These are phyloP conservation scores for Hydropsyche betteni DNA, from an alignment of 2,888 invertebrate genomes.

Conservation along the genomic window DNA sequence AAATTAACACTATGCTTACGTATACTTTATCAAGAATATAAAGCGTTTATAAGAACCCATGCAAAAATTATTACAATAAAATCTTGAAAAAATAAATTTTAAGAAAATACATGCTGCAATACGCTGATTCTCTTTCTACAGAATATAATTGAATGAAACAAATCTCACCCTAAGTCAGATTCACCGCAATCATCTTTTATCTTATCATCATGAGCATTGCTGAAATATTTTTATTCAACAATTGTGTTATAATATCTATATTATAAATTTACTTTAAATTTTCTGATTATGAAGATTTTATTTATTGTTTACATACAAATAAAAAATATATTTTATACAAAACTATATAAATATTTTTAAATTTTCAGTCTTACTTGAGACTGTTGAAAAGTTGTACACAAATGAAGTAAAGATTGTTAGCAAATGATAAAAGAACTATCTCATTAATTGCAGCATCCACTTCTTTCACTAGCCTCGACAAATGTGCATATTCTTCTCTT, in stretches of 20 bases:
- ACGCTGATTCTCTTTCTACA: no score
- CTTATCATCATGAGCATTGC: not conserved
- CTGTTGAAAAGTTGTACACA: constrained; percentile 77
- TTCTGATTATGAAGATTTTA: not conserved
- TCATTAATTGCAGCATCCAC: constrained; percentile 71
- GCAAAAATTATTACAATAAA: no score
- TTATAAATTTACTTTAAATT: not conserved
- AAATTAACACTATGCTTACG: no score
- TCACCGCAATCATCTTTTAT: not conserved
- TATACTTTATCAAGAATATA: no score
- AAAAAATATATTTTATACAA: no score
- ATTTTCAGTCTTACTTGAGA: constrained; percentile 63
- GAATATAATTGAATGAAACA: no score
- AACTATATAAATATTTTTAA: no score
- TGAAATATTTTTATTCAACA: not conserved
- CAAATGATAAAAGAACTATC: constrained; percentile 72
- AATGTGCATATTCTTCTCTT: constrained; percentile 71
- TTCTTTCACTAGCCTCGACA: constrained; percentile 68
- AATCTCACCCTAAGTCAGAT: constrained; percentile 5
- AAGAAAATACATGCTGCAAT: no score
- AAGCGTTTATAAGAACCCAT: no score
- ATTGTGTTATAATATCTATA: not conserved
- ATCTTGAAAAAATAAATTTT: no score
- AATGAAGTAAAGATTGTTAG: constrained; percentile 77
- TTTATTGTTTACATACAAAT: not conserved